Evolutionary conservation across 2,888 invertebrate species (phyloP).

Genomic region (Gandaritis pyraliata): DNA sequence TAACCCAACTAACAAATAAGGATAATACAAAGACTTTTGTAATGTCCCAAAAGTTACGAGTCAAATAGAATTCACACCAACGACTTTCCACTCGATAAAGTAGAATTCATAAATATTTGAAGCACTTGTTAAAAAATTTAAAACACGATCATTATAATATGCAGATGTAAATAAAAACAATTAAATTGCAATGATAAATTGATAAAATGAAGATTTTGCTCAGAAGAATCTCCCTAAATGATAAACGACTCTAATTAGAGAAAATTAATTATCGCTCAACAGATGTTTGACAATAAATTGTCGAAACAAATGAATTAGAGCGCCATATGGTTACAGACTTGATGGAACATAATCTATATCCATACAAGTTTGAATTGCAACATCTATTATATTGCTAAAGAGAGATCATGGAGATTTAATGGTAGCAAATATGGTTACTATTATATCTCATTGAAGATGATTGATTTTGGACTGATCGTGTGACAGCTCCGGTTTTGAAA

Average conservation of each 20-base stretch:
- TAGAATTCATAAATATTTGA: too few relatives aligned
- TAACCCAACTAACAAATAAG: too few relatives aligned
- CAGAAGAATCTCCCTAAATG: constrained; percentile 18
- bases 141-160: not conserved
- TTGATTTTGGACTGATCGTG: constrained; percentile 52
- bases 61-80: too few relatives aligned
- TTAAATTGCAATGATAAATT: too few relatives aligned
- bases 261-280: constrained; percentile 20
- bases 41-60: too few relatives aligned
- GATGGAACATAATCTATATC: not conserved
- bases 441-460: constrained; percentile 34
- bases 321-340: constrained; percentile 24
- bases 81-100: too few relatives aligned
- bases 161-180: not conserved
- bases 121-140: not conserved
- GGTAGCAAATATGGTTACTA: constrained; percentile 58
- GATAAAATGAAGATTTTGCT: constrained; percentile 5
- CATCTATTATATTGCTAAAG: constrained; percentile 16
- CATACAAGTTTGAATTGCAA: constrained; percentile 21
- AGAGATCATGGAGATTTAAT: constrained; percentile 9
- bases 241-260: constrained; percentile 23
- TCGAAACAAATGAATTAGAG: constrained; percentile 23
- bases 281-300: constrained; percentile 24
- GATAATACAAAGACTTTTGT: too few relatives aligned
- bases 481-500: constrained; percentile 32